Evolutionary conservation across 2,888 invertebrate species (phyloP).

Genomic region (Limnephilus auricula): DNA sequence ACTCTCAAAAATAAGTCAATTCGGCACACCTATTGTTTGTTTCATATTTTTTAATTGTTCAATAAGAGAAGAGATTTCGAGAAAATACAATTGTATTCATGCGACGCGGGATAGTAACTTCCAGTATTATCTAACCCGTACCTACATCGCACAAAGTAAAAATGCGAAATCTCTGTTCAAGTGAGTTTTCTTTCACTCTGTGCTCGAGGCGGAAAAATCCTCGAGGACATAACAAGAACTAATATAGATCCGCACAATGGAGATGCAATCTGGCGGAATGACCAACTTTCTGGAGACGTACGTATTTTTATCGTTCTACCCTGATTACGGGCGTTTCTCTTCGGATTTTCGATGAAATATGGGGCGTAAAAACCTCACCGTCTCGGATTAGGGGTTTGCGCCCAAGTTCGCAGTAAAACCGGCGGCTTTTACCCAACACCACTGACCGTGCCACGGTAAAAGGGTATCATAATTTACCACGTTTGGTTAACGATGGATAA

Average conservation of each 20-base stretch:
- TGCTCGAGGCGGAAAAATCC: constrained; percentile 4
- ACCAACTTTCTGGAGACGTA: not conserved
- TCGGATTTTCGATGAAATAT: constrained; percentile 43
- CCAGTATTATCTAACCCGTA: not conserved
- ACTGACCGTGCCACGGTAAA: not conserved
- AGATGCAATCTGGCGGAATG: constrained; percentile 38
- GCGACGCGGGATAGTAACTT: not conserved
- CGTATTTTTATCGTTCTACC: constrained; percentile 44
- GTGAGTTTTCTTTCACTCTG: not conserved
- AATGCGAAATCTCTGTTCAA: not conserved
- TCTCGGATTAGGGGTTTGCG: constrained; percentile 4
- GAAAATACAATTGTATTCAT: not conserved
- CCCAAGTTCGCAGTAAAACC: constrained; percentile 8
- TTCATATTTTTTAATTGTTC: not conserved
- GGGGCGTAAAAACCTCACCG: constrained; percentile 29
- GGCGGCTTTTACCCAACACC: constrained; percentile 5
- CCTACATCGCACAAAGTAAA: not conserved
- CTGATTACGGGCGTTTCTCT: constrained; percentile 40
- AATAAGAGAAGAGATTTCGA: not conserved
- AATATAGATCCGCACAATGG: constrained; percentile 4
- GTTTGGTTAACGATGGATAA: constrained; percentile 2
- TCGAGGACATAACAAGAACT: not conserved
- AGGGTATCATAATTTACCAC: constrained; percentile 17
- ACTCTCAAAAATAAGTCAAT: not conserved
- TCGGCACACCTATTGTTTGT: not conserved